Conservation (phyloP, 2,797 vertebrate genomes). For the Propithecus perrieri region DNA sequence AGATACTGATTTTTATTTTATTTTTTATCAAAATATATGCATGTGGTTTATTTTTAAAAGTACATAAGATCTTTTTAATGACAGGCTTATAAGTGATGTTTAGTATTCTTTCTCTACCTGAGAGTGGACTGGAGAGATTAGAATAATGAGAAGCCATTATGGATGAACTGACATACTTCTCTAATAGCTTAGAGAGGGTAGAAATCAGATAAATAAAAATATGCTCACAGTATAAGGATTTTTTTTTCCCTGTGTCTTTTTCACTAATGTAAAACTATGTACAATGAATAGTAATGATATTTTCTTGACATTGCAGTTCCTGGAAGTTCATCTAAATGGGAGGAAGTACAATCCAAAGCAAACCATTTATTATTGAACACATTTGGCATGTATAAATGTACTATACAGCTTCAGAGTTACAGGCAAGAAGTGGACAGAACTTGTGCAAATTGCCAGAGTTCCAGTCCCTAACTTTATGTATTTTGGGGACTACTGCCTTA, state of each 20-base stretch:
- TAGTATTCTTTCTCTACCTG: background rate
- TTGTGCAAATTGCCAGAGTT: slow-evolving; percentile 90
- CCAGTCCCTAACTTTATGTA: slow-evolving; percentile 86
- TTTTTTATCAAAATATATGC: slow-evolving; percentile 41
- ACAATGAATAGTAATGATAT: slow-evolving; percentile 36
- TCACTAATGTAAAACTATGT: background rate
- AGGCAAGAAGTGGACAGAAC: slow-evolving; percentile 86
- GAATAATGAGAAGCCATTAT: background rate
- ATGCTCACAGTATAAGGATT: background rate
- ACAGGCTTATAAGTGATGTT: background rate
- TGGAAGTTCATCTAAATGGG: slow-evolving; percentile 92
- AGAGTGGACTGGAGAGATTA: background rate
- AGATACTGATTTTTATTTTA: slow-evolving; percentile 1
- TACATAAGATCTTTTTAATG: background rate
- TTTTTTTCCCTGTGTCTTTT: background rate
- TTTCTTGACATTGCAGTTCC: slow-evolving; percentile 88
- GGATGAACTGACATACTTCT: background rate
- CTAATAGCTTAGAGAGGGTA: background rate
- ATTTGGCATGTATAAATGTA: slow-evolving; percentile 93
- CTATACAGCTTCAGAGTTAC: slow-evolving; percentile 95
- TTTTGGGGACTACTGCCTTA: slow-evolving; percentile 71
- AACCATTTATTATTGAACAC: slow-evolving; percentile 93
- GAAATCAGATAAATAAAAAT: background rate
- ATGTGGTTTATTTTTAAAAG: background rate
- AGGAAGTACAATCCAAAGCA: slow-evolving; percentile 94